Evolutionary conservation across 1,140 invertebrate species (phyloP).

Genomic region (Aphelenchoides avenae): DNA sequence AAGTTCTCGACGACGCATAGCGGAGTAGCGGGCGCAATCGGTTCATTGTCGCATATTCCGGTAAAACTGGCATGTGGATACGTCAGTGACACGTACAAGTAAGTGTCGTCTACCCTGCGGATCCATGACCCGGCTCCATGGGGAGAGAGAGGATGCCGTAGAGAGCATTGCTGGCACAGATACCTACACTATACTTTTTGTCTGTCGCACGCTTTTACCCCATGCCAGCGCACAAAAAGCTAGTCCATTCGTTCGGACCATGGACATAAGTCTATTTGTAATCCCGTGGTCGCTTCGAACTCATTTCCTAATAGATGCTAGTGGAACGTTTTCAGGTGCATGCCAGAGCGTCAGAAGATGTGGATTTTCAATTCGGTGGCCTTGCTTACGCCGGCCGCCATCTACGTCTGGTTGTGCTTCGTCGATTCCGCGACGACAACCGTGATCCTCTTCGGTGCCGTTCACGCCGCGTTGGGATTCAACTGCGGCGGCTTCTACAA

Average conservation of each 20-base stretch:
- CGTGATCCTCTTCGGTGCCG: conserved; percentile 32
- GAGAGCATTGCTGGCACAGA: too few species aligned
- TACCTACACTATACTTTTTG: too few species aligned
- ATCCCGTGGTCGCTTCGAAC: too few species aligned
- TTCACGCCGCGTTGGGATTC: conserved; percentile 35
- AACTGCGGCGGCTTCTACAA: conserved; percentile 52
- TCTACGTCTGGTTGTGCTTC: conserved; percentile 38
- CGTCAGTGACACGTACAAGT: conserved; percentile 29
- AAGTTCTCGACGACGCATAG: conserved; percentile 20
- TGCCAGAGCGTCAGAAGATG: conserved; percentile 41
- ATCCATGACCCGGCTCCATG: too few species aligned
- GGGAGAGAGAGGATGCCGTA: too few species aligned
- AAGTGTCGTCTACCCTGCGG: conserved; percentile 9
- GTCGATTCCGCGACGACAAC: conserved; percentile 15
- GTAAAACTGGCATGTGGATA: conserved; percentile 25
- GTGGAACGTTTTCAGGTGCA: conserved; percentile 29
- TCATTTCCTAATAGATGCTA: not conserved
- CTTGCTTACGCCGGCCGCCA: conserved; percentile 42
- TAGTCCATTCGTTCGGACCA: too few species aligned
- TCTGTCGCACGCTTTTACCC: too few species aligned
- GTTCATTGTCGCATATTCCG: conserved; percentile 15
- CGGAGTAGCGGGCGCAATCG: conserved; percentile 22
- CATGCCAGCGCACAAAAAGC: too few species aligned
- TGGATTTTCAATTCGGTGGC: conserved; percentile 49
- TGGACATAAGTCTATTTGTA: too few species aligned